Conservation (phyloP, 2,113 vertebrate genomes). For the Leucosticte australis region DNA sequence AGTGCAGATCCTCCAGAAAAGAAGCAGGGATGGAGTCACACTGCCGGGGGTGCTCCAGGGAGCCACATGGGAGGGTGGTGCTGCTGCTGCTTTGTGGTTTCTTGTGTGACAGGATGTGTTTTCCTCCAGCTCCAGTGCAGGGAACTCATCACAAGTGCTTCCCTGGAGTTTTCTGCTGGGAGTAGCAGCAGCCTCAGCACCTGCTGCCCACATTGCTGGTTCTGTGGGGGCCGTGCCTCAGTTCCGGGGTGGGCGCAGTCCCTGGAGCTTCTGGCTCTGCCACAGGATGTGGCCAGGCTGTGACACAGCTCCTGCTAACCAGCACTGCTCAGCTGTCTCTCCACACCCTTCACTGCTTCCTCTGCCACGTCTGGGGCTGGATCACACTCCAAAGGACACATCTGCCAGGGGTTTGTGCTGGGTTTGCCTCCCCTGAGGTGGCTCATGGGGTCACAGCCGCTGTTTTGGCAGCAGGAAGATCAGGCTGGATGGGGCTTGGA, state of each 20-base stretch:
- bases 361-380: neutral
- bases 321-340: neutral
- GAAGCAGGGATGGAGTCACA: neutral
- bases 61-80: fast-evolving
- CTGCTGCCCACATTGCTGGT: neutral
- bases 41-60: neutral
- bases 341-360: neutral
- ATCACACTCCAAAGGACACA: fast-evolving
- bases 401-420: neutral
- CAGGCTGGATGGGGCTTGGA: neutral
- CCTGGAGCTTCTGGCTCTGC: neutral
- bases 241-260: neutral
- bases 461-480: neutral
- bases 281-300: constrained; percentile 58
- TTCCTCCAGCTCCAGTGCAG: neutral
- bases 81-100: neutral
- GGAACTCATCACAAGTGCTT: neutral
- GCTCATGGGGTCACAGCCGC: fast-evolving
- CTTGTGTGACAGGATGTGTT: neutral
- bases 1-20: neutral
- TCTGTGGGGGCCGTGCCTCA: fast-evolving
- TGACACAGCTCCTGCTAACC: constrained; percentile 12
- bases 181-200: neutral
- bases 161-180: neutral
- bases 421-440: neutral